These are phyloP conservation scores for Xiphophorus birchmanni DNA, from an alignment of 2,797 vertebrate genomes.

Conservation along the genomic window DNA sequence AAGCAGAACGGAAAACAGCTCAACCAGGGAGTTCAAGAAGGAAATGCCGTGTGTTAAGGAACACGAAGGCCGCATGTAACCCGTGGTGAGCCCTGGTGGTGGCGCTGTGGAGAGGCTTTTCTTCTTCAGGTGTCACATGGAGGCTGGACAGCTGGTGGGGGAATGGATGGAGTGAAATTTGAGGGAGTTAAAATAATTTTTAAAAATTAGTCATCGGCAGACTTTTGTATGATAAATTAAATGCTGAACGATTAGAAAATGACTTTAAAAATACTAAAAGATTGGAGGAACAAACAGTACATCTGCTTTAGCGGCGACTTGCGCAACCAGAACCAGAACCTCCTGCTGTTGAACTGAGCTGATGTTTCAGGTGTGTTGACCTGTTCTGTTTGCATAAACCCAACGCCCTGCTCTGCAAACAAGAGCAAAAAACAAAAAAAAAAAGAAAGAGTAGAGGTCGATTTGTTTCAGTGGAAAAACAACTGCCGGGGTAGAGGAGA, in stretches of 20 bases:
- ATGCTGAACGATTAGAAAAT: background rate
- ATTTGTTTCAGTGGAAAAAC: background rate
- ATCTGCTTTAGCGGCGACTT: background rate
- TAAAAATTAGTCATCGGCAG: background rate
- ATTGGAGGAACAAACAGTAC: background rate
- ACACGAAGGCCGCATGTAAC: background rate
- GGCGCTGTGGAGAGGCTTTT: no score
- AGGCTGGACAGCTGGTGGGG: background rate
- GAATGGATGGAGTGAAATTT: background rate
- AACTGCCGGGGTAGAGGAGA: background rate
- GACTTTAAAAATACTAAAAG: background rate
- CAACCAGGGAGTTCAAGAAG: background rate
- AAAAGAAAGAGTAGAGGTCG: background rate
- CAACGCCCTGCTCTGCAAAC: background rate
- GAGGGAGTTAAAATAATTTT: background rate
- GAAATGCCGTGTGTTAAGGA: no score
- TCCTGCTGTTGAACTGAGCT: background rate
- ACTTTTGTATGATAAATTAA: background rate
- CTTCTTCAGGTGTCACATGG: no score
- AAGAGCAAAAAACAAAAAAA: background rate
- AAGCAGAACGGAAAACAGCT: background rate
- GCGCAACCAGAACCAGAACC: background rate
- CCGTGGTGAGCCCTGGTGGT: no score
- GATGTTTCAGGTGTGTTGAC: slow-evolving; percentile 1
- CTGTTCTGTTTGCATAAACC: background rate